Base-by-base conservation (phyloP, 2,113 vertebrate genomes). In the Pseudopodoces humilis region DNA sequence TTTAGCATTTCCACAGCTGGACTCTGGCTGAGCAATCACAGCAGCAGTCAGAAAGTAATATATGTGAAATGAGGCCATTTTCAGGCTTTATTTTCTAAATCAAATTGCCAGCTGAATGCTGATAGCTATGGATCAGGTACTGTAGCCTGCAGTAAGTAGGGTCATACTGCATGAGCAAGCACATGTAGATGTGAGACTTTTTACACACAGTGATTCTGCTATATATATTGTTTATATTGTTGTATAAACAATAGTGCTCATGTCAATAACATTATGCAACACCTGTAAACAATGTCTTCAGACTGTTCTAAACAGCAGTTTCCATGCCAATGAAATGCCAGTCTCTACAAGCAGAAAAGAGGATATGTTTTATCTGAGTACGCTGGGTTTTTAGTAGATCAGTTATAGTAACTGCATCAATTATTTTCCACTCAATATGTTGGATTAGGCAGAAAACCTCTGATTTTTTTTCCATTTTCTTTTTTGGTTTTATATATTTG, bases 1-100 rank as follows among this genome's bases (percentile, higher is more conserved):
- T 97, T 97, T 94, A 96, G 95, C 92, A 95, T 98, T 97, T 97
- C 96, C 86, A 88, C 63, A 95, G 82, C 91, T 90, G 96, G 97
- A 96, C 92, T 94, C 96, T 95, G 65, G 95, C 95, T 96, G 96
- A 96, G 90, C 81, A 94, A 91, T 97, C 97, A 96, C 88, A 96
- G 88, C 59, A 94, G 75, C 68, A 94, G 92, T 89, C 88, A 92
- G 86, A 94, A 85, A 91, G 94, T 92, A 96, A 95, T 96, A 92
- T 90, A 96, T 86, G 88, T 95, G 95, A 94, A 96, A 95, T 95
- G 82, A 89, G 93, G 86, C 77, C 88, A 94, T 96, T 97, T 94
- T 95, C 88, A 95, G 90, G 82, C 62, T 88, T 59, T 94, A 93
- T 92, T 92, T 92, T 96, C 76, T 49, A 97, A 95, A 96, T 94